These are phyloP conservation scores for Anadara kagoshimensis DNA, from an alignment of 1,140 invertebrate genomes.

Conservation along the genomic window DNA sequence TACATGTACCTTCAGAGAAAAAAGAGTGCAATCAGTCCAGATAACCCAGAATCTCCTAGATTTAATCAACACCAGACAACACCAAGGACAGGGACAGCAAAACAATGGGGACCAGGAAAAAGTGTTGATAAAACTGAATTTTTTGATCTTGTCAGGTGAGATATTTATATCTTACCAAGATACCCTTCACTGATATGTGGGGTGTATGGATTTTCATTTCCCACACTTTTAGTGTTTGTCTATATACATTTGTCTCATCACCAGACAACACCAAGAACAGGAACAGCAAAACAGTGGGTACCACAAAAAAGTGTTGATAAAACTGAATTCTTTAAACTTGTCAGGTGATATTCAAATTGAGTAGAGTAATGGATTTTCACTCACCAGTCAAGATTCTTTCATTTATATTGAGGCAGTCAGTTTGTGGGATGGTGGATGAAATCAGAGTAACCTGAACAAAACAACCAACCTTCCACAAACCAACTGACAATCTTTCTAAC, in stretches of 20 bases:
- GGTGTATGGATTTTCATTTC: too few species aligned
- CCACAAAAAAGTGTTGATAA: slow-evolving; percentile 55
- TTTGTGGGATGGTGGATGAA: too few species aligned
- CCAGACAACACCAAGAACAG: slow-evolving; percentile 19
- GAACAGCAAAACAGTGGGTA: slow-evolving; percentile 51
- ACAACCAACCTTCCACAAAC: too few species aligned
- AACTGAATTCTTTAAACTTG: slow-evolving; percentile 54
- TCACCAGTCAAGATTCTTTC: too few species aligned
- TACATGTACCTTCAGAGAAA: slow-evolving; percentile 32
- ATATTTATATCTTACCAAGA: neutral
- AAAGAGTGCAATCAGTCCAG: slow-evolving; percentile 18
- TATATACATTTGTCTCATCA: too few species aligned
- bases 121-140: slow-evolving; percentile 51
- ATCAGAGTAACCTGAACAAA: too few species aligned
- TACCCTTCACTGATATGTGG: too few species aligned
- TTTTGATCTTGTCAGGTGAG: slow-evolving; percentile 55
- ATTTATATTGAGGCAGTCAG: too few species aligned
- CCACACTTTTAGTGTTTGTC: too few species aligned
- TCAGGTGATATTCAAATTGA: slow-evolving; percentile 33
- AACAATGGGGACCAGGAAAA: slow-evolving; percentile 60
- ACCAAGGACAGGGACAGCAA: slow-evolving; percentile 29
- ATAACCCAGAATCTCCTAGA: neutral
- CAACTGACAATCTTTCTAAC: too few species aligned
- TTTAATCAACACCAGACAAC: neutral
- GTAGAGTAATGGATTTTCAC: too few species aligned